These are phyloP conservation scores for Eledona agricola DNA, from an alignment of 2,888 invertebrate genomes.

Conservation along the genomic window DNA sequence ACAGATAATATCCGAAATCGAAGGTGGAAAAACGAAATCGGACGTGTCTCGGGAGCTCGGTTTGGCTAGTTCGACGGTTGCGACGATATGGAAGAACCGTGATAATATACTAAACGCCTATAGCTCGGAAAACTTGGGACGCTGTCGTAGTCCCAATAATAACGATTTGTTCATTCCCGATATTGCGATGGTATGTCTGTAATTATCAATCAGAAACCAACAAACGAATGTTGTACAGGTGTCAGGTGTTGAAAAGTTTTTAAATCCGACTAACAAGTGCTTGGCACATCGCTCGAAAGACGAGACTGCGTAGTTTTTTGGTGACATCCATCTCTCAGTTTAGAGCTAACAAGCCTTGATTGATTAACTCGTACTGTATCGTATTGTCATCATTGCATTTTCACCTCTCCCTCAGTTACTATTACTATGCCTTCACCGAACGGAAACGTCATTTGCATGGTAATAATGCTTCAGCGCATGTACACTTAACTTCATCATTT, in stretches of 20 bases:
- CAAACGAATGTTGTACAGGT: slow-evolving; percentile 25
- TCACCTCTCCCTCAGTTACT: slow-evolving; percentile 31
- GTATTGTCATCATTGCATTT: slow-evolving; percentile 30
- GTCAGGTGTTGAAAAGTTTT: slow-evolving; percentile 27
- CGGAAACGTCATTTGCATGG: slow-evolving; percentile 31
- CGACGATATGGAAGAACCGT: slow-evolving; percentile 69
- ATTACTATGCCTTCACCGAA: slow-evolving; percentile 46
- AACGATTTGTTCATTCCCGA: slow-evolving; percentile 41
- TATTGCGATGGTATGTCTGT: slow-evolving; percentile 46
- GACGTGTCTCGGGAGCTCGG: slow-evolving; percentile 67
- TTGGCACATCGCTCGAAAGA: slow-evolving; percentile 18
- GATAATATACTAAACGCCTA: slow-evolving; percentile 62
- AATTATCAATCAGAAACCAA: slow-evolving; percentile 30
- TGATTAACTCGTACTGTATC: too few relatives aligned
- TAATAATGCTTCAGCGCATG: slow-evolving; percentile 44
- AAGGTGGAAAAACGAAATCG: slow-evolving; percentile 68
- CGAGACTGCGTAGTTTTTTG: slow-evolving; percentile 21
- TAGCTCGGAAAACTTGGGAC: slow-evolving; percentile 48
- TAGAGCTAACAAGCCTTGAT: slow-evolving; percentile 26
- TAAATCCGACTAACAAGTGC: slow-evolving; percentile 30
- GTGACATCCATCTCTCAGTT: slow-evolving; percentile 16
- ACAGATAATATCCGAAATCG: slow-evolving; percentile 68
- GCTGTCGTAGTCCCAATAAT: slow-evolving; percentile 37
- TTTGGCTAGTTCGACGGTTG: slow-evolving; percentile 67
- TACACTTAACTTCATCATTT: slow-evolving; percentile 30